Conservation (phyloP, 2,113 vertebrate species). For the Callithrix jacchus region DNA sequence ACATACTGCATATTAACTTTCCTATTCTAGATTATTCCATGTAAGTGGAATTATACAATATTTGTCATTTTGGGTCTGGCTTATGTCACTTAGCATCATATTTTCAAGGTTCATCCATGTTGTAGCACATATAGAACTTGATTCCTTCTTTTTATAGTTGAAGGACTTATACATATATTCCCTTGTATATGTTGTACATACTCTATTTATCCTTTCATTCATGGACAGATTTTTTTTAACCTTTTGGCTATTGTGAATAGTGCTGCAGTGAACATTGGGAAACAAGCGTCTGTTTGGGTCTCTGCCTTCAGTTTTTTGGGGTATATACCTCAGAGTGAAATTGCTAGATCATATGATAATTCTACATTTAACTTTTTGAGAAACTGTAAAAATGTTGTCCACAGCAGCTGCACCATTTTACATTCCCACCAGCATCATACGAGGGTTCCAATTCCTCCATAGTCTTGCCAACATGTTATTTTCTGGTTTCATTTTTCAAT, state of each 20-base stretch:
- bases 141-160: neutral
- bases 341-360: neutral
- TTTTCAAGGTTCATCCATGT: neutral
- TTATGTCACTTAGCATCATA: neutral
- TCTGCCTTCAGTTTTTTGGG: neutral
- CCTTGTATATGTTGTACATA: neutral
- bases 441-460: neutral
- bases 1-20: neutral
- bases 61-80: neutral
- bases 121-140: neutral
- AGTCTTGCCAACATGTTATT: neutral
- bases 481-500: neutral
- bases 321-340: neutral
- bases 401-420: neutral
- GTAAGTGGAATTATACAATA: neutral
- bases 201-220: neutral
- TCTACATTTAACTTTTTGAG: neutral
- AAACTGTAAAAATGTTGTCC: neutral
- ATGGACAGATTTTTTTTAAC: neutral
- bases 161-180: too few relatives aligned
- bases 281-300: neutral
- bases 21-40: neutral
- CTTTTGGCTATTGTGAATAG: neutral
- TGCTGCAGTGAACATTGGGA: neutral
- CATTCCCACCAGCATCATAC: neutral